Evolutionary conservation across 2,797 vertebrate species (phyloP), one percentile per base, ranked within the genome.

Genomic region (Euthynnus affinis): DNA sequence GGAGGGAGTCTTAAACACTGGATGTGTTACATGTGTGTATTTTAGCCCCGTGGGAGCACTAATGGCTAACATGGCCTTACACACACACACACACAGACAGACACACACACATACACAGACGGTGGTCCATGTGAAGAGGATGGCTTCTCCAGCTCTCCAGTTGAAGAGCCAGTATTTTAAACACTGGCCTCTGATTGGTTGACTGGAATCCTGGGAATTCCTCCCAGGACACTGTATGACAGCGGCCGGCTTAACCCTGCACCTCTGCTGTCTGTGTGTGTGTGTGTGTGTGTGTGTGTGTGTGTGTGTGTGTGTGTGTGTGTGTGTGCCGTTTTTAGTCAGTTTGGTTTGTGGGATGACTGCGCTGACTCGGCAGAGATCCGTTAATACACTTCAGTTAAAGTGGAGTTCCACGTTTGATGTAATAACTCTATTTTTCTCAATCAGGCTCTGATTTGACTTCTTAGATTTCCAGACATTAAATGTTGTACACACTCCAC

Each of bases 121-220:
- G 69, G 82, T 71, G 79, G 82, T 87, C 65, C 67, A 22, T 71
- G 76, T 90, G 85, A 90, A 89, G 87, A 89, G 82, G 77, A 81
- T 49, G 76, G 76, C 71, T 82, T 76, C 86, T 84, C 55, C 71
- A 58, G 73, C 68, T 79, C 78, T 88, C 62, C 18, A 81, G 65
- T 9, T 88, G 77, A 91, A 86, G 87, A 82, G 87, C 53, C 48
- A 25, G 65, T 63, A 52, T 84, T 81, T 71, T 73, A 84, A 84
- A 74, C 18, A 17, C 83, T 59, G n/a, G 3, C 55, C 56, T 81
- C 61, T 82, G 85, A 91, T 91, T 91, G 90, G 91, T 60, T 71
- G 23, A 74, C 53, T 67, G 42, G 65, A 81, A 82, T 75, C 78
- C 76, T 83, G 83, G 76, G 87, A 91, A 86, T 86, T 86, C 59